Base-by-base conservation (phyloP, 2,113 vertebrate genomes). In the Coptodon bakossiorum region DNA sequence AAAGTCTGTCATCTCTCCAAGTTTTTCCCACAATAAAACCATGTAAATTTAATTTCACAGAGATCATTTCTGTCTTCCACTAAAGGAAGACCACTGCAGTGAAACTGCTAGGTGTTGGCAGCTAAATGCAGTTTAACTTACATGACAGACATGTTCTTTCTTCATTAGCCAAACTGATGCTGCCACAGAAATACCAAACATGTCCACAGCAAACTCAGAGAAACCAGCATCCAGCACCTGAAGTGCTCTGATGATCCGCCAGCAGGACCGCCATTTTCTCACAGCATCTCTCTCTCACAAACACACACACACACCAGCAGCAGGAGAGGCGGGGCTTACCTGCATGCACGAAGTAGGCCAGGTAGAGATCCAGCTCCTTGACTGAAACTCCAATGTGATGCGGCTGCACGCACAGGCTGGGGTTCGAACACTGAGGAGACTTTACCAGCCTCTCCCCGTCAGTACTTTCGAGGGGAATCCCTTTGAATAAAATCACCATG, bases 401-500 rank as follows among this genome's bases (percentile, higher is more conserved):
- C 63, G 98, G 98, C 97, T 99, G 98, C 92, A 99, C 98, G 84
- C 98, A 99, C 95, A 99, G 97, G 90, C 97, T 98, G 9, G 97
- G 98, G 93, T 99, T 99, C 63, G 98, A 98, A 95, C 98, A 99
- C 96, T 99, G 98, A n/a, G 98, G 98, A 88, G 98, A 98, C 97
- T 99, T 99, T 91, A 99, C 98, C 96, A 99, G 98, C 91, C 98
- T 96, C 96, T 99, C 98, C 56, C 98, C 98, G 93, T 99, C 98
- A 96, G 98, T 99, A 97, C 98, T 99, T 97, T 99, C 98, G 82
- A 99, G 98, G 86, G 98, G 98, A 97, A 99, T 99, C 96, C 98
- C 98, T 97, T 99, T 99, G 97, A 99, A 99, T 97, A 99, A 97
- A 97, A 99, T 99, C 97, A 99, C 98, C 98, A 99, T 99, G 94